Evolutionary conservation across 1,140 invertebrate species (phyloP).

Genomic region (Paracyclopina nana): DNA sequence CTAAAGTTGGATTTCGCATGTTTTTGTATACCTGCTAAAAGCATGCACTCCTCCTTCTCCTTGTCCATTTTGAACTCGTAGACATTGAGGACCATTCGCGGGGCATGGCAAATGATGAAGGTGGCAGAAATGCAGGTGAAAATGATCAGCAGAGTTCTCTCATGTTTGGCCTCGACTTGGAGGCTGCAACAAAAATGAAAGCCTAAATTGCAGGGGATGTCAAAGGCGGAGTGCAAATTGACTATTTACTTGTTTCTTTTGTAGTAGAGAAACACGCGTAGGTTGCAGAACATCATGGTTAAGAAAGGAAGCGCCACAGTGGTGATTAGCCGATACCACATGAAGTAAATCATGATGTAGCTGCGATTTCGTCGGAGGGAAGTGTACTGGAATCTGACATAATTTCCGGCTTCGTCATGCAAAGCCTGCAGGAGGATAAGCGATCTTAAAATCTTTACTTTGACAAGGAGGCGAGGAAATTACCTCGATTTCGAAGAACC

Average conservation of each 20-base stretch:
- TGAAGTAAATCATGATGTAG: neutral
- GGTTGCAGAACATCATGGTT: neutral
- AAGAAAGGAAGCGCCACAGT: neutral
- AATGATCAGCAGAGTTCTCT: neutral
- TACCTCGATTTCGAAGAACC: neutral
- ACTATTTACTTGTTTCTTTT: neutral
- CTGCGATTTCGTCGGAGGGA: neutral
- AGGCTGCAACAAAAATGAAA: neutral
- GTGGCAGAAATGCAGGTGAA: neutral
- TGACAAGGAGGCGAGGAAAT: neutral
- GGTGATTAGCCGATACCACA: constrained; percentile 1
- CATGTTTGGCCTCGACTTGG: neutral
- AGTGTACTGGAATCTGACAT: neutral
- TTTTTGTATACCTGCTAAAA: neutral
- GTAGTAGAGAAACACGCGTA: neutral
- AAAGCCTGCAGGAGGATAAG: neutral
- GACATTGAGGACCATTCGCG: neutral
- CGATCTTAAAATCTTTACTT: neutral
- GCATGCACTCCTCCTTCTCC: neutral
- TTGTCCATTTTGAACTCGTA: neutral
- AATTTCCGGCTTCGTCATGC: neutral
- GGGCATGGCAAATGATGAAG: neutral
- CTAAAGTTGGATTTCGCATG: neutral
- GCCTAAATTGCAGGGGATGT: neutral
- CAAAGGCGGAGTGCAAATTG: neutral